Conservation (phyloP, 2,888 invertebrate species). For the Acleris laterana region DNA sequence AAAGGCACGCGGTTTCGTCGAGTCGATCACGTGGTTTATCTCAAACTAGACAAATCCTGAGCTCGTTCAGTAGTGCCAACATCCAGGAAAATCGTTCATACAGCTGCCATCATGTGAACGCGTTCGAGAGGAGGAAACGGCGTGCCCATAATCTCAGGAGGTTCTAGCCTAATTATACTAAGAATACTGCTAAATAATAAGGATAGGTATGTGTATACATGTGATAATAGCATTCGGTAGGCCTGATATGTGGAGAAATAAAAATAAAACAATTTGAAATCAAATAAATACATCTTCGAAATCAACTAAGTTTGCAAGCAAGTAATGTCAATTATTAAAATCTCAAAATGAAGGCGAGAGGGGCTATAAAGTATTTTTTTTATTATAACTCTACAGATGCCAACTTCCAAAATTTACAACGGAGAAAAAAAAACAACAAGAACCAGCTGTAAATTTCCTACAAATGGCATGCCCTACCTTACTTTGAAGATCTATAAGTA, state of each 20-base stretch:
- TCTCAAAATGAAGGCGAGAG: not conserved
- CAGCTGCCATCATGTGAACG: conserved; percentile 13
- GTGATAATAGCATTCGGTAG: conserved; percentile 72
- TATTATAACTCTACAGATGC: too few relatives aligned
- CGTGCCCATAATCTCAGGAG: conserved; percentile 69
- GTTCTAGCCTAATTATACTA: conserved; percentile 79
- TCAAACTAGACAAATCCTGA: not conserved
- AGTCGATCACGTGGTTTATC: conserved; percentile 30
- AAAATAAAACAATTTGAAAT: conserved; percentile 15
- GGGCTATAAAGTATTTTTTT: too few relatives aligned
- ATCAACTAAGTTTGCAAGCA: conserved; percentile 23
- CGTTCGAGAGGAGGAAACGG: conserved; percentile 37
- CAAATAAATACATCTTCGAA: conserved; percentile 22
- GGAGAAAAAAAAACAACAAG: too few relatives aligned
- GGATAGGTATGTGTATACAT: conserved; percentile 73
- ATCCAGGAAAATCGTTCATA: not conserved
- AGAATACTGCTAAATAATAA: conserved; percentile 78
- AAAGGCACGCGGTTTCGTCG: conserved; percentile 44
- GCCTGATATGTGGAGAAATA: conserved; percentile 60
- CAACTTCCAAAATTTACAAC: too few relatives aligned
- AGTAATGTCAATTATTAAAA: conserved; percentile 3
- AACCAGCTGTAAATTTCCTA: too few relatives aligned
- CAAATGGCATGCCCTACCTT: too few relatives aligned
- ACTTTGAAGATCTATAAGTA: too few relatives aligned
- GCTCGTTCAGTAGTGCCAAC: conserved; percentile 1